Evolutionary conservation across 2,113 vertebrate genomes (phyloP), one percentile per base, ranked within the genome.

Genomic region (Vulpes ferrilata): DNA sequence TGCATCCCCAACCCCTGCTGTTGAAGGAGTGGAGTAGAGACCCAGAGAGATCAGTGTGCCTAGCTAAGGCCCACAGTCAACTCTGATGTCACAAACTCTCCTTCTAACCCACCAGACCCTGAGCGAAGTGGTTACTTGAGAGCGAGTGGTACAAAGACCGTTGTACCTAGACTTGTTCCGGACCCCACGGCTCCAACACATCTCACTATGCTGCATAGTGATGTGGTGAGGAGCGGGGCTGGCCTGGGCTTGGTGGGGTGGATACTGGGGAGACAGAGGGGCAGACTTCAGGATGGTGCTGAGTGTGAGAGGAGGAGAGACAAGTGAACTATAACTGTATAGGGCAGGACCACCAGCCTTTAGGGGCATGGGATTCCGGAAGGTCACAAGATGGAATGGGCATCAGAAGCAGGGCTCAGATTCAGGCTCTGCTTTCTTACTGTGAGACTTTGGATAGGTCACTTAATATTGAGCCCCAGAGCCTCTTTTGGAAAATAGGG

Each of bases 131-230:
- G 91, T 96, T 0, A 38, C 93, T 2, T 1, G 3, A 1, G 97
- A 98, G 67, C 55, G 5, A 11, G 60, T 38, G 30, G 53, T 86
- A 6, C 81, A 69, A 69, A 98, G 80, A 53, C 98, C 98, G 88
- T 99, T 99, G 0, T 99, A 99, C 97, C 89, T 99, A 74, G 98
- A 99, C 93, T 97, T 99, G 96, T 97, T 99, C 73, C 98, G 83
- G 90, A 99, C 99, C 0, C 98, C 98, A 0, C 93, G 98, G 93
- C 94, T 99, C 73, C 97, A 98, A 69, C 98, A 97, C 86, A 98
- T 99, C 97, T 98, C 98, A 0, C 74, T 99, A 53, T 98, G 98
- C 90, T 98, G 98, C 7, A 98, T 98, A 83, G 91, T 99, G 53
- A 97, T 99, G 97, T 99, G 99, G 99, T 99, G 97, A 82, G 82